Percentiles rank a stretch among this genome's conserved stretches.
Evolutionary conservation across 2,888 invertebrate genomes (phyloP).

Genomic region (Ornithoptera priamus): DNA sequence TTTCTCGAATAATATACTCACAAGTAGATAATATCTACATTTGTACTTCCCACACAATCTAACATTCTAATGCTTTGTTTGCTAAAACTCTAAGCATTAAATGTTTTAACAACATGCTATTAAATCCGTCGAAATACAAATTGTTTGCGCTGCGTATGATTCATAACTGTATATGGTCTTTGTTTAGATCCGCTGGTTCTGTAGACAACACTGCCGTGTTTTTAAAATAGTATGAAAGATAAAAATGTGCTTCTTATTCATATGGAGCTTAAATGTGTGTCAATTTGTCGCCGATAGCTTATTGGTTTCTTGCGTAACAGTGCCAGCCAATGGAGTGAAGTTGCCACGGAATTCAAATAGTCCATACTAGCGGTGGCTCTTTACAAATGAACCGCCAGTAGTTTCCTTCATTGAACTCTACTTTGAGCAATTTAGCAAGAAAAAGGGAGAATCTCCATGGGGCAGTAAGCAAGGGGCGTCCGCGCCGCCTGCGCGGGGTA

Average conservation of each 20-base stretch:
- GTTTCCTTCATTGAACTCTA: too few species aligned
- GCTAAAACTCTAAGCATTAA: conserved; percentile 6
- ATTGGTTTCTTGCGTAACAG: too few species aligned
- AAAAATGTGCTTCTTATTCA: neutral
- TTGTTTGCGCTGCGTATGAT: conserved; percentile 24
- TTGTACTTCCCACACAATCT: conserved; percentile 1
- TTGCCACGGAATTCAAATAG: too few species aligned
- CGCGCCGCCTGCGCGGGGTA: too few species aligned
- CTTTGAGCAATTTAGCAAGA: too few species aligned
- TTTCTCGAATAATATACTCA: neutral
- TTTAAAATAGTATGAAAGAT: neutral
- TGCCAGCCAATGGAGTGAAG: too few species aligned
- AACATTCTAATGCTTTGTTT: conserved; percentile 1
- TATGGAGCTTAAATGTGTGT: too few species aligned
- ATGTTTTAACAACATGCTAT: conserved; percentile 17
- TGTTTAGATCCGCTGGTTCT: conserved; percentile 6
- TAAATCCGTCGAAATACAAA: conserved; percentile 18
- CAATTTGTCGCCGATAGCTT: too few species aligned
- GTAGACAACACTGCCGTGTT: neutral
- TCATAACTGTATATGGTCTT: conserved; percentile 16
- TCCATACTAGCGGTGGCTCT: too few species aligned
- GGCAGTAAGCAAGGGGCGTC: too few species aligned
- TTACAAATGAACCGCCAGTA: too few species aligned
- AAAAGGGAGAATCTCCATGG: too few species aligned
- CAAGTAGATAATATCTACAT: neutral